Evolutionary conservation across 2,797 vertebrate species (phyloP), one percentile per base, ranked within the genome.

Genomic region (Parauchenoglanis ngamensis): DNA sequence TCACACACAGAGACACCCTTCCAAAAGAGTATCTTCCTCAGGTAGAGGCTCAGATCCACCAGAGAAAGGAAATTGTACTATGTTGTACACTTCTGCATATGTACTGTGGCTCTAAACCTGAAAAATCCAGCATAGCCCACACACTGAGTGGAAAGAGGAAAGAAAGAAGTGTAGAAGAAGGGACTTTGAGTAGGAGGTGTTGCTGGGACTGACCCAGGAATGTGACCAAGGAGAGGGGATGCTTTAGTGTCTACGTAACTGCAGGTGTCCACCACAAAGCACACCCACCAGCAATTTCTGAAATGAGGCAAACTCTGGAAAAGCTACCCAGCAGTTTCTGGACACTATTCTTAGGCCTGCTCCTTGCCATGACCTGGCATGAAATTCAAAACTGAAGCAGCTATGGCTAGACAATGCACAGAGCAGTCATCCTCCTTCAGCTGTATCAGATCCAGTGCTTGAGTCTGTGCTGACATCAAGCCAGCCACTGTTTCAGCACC

Each of bases 161-260:
- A 84, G 78, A 79, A 73, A 89, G 76, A 73, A 57, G 31, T 59
- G 65, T 13, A 31, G 15, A 78, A 76, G 59, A 88, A 85, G 72
- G 79, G 86, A 89, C 87, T 83, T 56, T 84, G 86, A 87, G 90
- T 87, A 87, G 90, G 89, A 91, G 86, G 91, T 90, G 90, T 89
- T 90, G 79, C 85, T 91, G 86, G 89, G 85, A 81, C 83, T 59
- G 83, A 85, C 79, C 80, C 78, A 86, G 86, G 88, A 89, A 89
- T 89, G 85, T 89, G 88, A 90, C 82, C 80, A 85, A 85, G 85
- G 82, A 87, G 82, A 76, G 63, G 44, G 87, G 87, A 90, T 91
- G 84, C 82, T 91, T 90, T 67, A 40, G 75, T 80, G 84, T 85
- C 85, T 86, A 88, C 67, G 88, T 90, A 90, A 92, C 91, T 88